A percentile compares a stretch with the other conserved stretches of the same genome.
Conservation (phyloP, 2,888 invertebrate genomes). For the Eristalis arbustorum region DNA sequence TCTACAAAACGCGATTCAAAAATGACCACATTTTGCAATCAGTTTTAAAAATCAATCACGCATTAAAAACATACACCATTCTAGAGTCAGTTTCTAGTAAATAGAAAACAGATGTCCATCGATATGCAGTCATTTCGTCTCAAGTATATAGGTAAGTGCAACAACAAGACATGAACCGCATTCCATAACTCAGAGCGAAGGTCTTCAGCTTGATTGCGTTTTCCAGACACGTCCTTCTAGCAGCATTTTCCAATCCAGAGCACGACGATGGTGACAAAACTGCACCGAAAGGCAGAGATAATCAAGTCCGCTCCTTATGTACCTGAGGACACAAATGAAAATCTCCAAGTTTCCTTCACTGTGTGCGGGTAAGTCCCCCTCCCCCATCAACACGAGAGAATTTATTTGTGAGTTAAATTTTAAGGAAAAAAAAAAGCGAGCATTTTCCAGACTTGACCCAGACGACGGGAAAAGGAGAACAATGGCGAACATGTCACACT, state of each 20-base stretch:
- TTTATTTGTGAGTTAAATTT: constrained; percentile 2
- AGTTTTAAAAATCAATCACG: no score
- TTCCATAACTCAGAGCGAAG: neutral
- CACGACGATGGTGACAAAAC: no score
- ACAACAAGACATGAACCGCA: neutral
- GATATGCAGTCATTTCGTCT: no score
- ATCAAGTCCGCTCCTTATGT: neutral
- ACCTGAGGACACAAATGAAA: neutral
- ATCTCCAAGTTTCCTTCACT: neutral
- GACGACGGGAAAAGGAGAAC: constrained; percentile 70
- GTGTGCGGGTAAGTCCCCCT: constrained; percentile 22
- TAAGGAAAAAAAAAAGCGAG: neutral
- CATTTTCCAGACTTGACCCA: constrained; percentile 73
- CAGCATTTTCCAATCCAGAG: no score
- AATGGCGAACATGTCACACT: constrained; percentile 29
- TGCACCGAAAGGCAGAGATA: neutral
- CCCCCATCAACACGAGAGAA: neutral
- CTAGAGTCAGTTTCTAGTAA: no score
- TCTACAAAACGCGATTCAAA: no score
- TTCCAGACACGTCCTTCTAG: no score
- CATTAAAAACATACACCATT: no score
- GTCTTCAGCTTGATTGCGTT: no score
- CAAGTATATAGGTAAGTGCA: no score
- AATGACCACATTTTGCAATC: no score
- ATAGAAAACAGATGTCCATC: no score